Evolutionary conservation across 2,113 vertebrate species (phyloP), one percentile per base, ranked within the genome.

Genomic region (Vicugna pacos): DNA sequence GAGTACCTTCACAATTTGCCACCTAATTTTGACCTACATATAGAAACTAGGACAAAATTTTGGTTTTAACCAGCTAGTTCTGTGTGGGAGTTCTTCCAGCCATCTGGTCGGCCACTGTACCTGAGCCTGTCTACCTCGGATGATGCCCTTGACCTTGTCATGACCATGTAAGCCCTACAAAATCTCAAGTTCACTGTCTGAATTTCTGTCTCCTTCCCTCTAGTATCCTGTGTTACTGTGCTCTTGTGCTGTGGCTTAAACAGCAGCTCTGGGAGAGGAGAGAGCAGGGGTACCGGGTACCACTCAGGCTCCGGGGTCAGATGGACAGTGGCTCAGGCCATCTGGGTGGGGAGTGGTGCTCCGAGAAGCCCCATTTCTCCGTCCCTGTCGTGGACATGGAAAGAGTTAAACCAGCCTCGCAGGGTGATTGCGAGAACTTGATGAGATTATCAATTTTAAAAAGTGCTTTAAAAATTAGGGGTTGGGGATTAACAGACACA

Each of bases 281-380:
- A 3, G 11, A 67, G 42, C 38, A 32, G 26, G 54, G 50, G 28
- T 8, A 24, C 16, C 20, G 65, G 11, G 14, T 13, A 3, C 15
- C 2, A 14, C 8, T 11, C 46, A 69, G 76, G 6, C 32, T 24
- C 46, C 0, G 8, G 67, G 24, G 14, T 67, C 1, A 1, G 46
- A 8, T 6, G 28, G 50, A 48, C 3, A 81, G 60, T 0, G 2
- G 15, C 58, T 60, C 20, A 48, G 26, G 20, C 26, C n/a, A 35
- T 9, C 56, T 20, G 19, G 16, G 86, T 7, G 62, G 60, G 14
- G 64, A 56, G 50, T 11, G 3, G 0, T 22, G 4, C 10, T 67
- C 15, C 48, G 48, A 28, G 30, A 65, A 64, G 35, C 13, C 22
- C 30, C 28, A 2, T 52, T 72, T 91, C 70, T 62, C 89, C 17